Conservation (phyloP, 2,888 invertebrate species). For the Galeopsomyia nigrocyanea region DNA sequence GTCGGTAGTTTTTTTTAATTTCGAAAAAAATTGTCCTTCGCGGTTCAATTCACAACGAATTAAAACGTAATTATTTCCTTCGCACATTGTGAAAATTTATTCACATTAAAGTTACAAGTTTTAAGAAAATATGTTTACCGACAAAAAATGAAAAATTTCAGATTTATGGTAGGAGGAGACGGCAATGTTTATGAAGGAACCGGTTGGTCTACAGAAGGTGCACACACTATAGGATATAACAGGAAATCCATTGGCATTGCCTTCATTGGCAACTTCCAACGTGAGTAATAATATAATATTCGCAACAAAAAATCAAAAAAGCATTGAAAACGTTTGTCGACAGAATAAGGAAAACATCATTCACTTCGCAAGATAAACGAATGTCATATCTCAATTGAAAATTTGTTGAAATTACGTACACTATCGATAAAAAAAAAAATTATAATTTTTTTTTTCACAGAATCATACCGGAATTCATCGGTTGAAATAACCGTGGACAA, state of each 20-base stretch:
- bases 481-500: constrained; percentile 47
- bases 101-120: too few relatives aligned
- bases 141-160: constrained; percentile 51
- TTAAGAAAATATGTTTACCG: too few relatives aligned
- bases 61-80: too few relatives aligned
- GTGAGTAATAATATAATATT: constrained; percentile 50
- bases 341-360: too few relatives aligned
- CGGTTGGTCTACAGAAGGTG: constrained; percentile 75
- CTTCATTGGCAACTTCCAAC: constrained; percentile 71
- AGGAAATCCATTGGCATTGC: constrained; percentile 75
- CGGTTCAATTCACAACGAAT: too few relatives aligned
- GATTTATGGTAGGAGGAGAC: constrained; percentile 76
- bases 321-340: too few relatives aligned
- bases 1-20: too few relatives aligned
- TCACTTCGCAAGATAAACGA: too few relatives aligned
- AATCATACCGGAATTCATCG: constrained; percentile 34
- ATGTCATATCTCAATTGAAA: background rate
- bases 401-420: background rate
- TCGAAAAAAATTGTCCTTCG: too few relatives aligned
- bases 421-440: background rate
- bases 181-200: constrained; percentile 77
- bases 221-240: constrained; percentile 75
- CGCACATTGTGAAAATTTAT: too few relatives aligned
- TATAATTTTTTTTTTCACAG: constrained; percentile 13
- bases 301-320: too few relatives aligned